These are phyloP conservation scores for Pararge aegeria DNA, from an alignment of 1,140 invertebrate species.

Conservation along the genomic window DNA sequence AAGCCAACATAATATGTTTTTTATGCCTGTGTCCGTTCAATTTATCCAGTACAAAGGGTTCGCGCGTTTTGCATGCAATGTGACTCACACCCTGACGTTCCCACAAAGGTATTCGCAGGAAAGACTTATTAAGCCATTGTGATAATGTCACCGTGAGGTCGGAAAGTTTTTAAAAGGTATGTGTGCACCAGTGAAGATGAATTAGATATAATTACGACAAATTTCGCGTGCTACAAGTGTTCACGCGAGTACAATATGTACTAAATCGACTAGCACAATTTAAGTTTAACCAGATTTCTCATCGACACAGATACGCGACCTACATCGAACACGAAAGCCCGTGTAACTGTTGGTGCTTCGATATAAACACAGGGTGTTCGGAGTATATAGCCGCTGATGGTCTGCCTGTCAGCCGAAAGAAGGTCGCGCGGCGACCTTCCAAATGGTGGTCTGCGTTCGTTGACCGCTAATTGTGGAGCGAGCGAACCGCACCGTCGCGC, in stretches of 20 bases:
- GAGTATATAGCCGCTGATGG: constrained; percentile 49
- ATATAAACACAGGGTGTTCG: constrained; percentile 64
- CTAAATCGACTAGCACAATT: constrained; percentile 59
- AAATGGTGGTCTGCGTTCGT: constrained; percentile 48
- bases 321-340: constrained; percentile 70
- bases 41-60: constrained; percentile 58
- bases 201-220: constrained; percentile 46
- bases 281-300: constrained; percentile 55
- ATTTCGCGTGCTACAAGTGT: constrained; percentile 36
- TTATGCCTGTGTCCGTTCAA: constrained; percentile 46
- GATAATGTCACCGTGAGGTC: constrained; percentile 64
- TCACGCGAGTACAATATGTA: constrained; percentile 34
- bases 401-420: constrained; percentile 49
- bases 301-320: constrained; percentile 71
- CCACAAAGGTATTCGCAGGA: constrained; percentile 67
- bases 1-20: constrained; percentile 28
- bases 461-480: constrained; percentile 46
- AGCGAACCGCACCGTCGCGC: constrained; percentile 1
- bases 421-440: constrained; percentile 74
- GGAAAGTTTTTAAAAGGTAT: constrained; percentile 38
- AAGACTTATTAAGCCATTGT: constrained; percentile 67
- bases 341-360: constrained; percentile 66
- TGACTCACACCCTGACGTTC: constrained; percentile 66
- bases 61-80: constrained; percentile 46
- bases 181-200: constrained; percentile 24